Conservation (phyloP, 2,797 vertebrate species). For the Sarcophilus harrisii region DNA sequence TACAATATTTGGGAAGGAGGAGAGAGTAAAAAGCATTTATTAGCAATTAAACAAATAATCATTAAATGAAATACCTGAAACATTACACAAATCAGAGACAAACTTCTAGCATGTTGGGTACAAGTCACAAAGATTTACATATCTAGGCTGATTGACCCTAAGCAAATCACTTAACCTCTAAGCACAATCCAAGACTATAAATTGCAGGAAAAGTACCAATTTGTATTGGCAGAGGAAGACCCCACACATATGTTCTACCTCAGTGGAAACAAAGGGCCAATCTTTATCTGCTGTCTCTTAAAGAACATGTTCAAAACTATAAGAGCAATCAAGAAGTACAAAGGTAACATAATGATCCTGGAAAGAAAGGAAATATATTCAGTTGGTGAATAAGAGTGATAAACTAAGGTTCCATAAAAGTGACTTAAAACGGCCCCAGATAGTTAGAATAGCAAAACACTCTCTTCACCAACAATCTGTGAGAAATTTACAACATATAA, state of each 20-base stretch:
- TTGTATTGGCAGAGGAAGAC: neutral
- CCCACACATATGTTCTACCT: neutral
- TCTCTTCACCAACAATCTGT: neutral
- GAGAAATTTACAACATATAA: neutral
- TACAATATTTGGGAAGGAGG: neutral
- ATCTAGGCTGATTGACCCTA: neutral
- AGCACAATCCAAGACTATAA: neutral
- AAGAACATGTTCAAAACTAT: neutral
- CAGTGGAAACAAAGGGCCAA: neutral
- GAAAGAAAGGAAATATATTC: neutral
- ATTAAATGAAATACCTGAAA: neutral
- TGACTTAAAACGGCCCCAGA: neutral
- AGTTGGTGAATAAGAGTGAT: neutral
- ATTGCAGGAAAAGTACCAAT: neutral
- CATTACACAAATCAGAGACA: neutral
- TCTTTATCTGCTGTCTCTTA: neutral
- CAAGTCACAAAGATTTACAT: neutral
- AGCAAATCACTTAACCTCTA: conserved; percentile 11
- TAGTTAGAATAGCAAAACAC: neutral
- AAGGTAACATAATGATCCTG: neutral
- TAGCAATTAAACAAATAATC: neutral
- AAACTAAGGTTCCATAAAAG: neutral
- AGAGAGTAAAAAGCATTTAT: neutral
- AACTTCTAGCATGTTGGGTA: neutral
- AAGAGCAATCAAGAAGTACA: neutral